phyloP scores from a whole-genome alignment of 2,113 vertebrate species.

The Daubentonia madagascariensis region DNA sequence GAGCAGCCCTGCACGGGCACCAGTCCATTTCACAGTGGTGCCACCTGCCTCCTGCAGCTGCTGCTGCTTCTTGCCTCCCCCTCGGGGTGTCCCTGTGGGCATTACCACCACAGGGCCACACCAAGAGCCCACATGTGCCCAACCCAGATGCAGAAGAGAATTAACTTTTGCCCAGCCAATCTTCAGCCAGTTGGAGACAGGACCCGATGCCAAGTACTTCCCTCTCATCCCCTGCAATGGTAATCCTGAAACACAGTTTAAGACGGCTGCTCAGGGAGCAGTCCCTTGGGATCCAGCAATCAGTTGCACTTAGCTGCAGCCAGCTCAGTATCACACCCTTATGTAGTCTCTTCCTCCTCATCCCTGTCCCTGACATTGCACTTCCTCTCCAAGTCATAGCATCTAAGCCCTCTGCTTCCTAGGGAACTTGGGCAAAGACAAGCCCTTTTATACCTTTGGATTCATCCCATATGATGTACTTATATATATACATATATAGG shows the following conservation, averaged over 20 bases:
- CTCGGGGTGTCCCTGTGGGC: background rate
- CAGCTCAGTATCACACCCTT: background rate
- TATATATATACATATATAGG: background rate
- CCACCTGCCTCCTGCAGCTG: background rate
- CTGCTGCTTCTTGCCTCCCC: background rate
- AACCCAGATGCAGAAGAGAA: rapidly evolving
- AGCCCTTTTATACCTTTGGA: background rate
- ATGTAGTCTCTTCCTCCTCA: background rate
- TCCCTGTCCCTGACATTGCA: no score
- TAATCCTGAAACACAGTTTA: background rate
- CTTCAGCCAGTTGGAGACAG: background rate
- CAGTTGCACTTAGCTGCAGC: background rate
- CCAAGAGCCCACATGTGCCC: background rate
- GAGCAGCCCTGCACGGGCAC: background rate
- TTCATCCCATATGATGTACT: background rate
- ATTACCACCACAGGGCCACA: background rate
- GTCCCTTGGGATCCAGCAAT: background rate
- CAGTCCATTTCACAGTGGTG: background rate
- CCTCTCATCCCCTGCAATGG: background rate
- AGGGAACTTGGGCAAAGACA: background rate
- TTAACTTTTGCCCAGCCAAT: rapidly evolving
- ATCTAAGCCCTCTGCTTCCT: background rate
- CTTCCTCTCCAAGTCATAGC: background rate
- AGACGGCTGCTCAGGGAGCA: background rate
- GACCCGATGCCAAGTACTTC: no score